Conservation (phyloP, 2,888 invertebrate genomes). For the Allolobophora icterica region DNA sequence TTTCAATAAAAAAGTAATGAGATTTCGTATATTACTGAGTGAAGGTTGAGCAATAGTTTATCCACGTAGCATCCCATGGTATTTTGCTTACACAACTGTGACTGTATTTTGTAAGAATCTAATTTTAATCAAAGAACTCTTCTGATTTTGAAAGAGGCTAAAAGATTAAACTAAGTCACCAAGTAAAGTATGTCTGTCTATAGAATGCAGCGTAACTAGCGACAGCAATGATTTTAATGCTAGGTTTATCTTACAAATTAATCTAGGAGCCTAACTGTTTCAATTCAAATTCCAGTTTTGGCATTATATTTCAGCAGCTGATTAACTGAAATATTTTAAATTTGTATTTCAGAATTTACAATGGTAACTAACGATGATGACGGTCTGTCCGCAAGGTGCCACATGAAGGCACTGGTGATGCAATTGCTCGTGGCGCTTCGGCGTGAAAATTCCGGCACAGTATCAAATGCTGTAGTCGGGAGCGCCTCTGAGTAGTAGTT, state of each 20-base stretch:
- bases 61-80: too few relatives aligned
- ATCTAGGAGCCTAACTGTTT: too few relatives aligned
- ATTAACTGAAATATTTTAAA: background rate
- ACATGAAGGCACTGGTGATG: slow-evolving; percentile 12
- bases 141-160: background rate
- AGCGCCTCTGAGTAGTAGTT: too few relatives aligned
- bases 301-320: background rate
- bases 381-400: background rate
- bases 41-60: background rate
- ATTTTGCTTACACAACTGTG: too few relatives aligned
- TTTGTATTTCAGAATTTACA: background rate
- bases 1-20: too few relatives aligned
- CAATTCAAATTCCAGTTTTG: background rate
- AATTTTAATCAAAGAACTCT: background rate
- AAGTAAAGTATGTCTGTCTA: background rate
- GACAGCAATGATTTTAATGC: background rate
- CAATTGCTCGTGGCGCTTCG: too few relatives aligned
- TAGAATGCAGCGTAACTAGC: background rate
- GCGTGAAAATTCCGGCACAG: too few relatives aligned
- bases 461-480: too few relatives aligned
- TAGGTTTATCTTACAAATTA: background rate
- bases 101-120: too few relatives aligned
- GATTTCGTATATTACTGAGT: background rate
- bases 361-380: background rate
- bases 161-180: background rate